Evolutionary conservation across 2,888 invertebrate genomes (phyloP).

Genomic region (Amphipyra berbera): DNA sequence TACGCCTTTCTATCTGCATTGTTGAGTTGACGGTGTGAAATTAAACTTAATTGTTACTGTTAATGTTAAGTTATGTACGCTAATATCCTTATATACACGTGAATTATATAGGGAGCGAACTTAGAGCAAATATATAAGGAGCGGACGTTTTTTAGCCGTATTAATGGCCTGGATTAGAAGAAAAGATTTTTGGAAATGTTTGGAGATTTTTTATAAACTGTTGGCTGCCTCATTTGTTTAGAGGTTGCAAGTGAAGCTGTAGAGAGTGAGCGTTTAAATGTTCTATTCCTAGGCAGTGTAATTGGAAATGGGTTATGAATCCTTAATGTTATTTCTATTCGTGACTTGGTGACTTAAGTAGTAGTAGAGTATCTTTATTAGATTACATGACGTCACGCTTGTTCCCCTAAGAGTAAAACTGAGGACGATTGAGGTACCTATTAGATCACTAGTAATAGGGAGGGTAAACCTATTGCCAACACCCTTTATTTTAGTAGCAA

Average conservation of each 20-base stretch:
- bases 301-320: no score
- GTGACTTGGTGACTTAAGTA: not conserved
- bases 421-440: no score
- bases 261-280: not conserved
- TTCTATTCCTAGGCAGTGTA: no score
- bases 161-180: conserved; percentile 24
- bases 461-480: no score
- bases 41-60: conserved; percentile 78
- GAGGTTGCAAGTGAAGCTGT: not conserved
- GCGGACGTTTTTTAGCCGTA: conserved; percentile 4
- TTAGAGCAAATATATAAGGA: conserved; percentile 7
- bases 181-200: conserved; percentile 15
- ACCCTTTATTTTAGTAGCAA: no score
- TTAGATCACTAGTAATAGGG: no score
- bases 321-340: no score
- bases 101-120: conserved; percentile 14
- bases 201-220: not conserved
- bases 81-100: conserved; percentile 53
- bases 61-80: conserved; percentile 70
- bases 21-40: conserved; percentile 69
- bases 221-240: not conserved
- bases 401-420: no score
- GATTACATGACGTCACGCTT: no score
- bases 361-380: no score
- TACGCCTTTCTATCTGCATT: conserved; percentile 72